A percentile compares a stretch with the other conserved stretches of the same genome.
These are phyloP conservation scores for Anabas testudineus DNA, from an alignment of 2,797 vertebrate species.

Conservation along the genomic window DNA sequence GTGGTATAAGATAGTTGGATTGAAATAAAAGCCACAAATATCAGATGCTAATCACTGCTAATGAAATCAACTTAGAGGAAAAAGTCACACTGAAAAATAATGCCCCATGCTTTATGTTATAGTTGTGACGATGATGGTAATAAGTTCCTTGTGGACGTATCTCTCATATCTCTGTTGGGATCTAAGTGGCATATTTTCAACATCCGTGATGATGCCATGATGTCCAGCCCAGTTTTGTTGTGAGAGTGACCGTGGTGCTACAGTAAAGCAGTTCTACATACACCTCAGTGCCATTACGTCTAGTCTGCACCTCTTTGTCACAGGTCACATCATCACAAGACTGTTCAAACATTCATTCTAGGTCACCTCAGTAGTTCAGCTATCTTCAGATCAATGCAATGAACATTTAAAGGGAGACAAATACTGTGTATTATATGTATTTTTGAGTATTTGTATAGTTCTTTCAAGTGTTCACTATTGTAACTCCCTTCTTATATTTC, in stretches of 20 bases:
- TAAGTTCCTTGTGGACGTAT: neutral
- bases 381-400: conserved; percentile 76
- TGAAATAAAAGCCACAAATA: conserved; percentile 22
- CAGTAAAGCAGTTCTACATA: conserved; percentile 28
- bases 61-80: conserved; percentile 8
- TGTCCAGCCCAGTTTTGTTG: conserved; percentile 6
- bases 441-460: conserved; percentile 80
- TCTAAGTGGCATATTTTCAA: conserved; percentile 10
- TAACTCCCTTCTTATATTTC: conserved; percentile 81
- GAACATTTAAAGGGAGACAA: conserved; percentile 80
- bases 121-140: conserved; percentile 1
- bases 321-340: conserved; percentile 33
- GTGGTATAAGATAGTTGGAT: conserved; percentile 6
- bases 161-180: conserved; percentile 9
- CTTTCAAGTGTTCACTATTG: conserved; percentile 75
- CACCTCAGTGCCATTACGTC: conserved; percentile 64
- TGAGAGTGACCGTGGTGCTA: conserved; percentile 54
- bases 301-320: conserved; percentile 56
- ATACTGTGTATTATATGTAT: conserved; percentile 77
- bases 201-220: conserved; percentile 11
- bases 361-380: conserved; percentile 60
- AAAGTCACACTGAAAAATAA: neutral
- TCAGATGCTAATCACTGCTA: neutral
- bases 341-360: conserved; percentile 42
- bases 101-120: neutral